Evolutionary conservation across 2,113 vertebrate genomes (phyloP).

Genomic region (Tragulus kanchil): DNA sequence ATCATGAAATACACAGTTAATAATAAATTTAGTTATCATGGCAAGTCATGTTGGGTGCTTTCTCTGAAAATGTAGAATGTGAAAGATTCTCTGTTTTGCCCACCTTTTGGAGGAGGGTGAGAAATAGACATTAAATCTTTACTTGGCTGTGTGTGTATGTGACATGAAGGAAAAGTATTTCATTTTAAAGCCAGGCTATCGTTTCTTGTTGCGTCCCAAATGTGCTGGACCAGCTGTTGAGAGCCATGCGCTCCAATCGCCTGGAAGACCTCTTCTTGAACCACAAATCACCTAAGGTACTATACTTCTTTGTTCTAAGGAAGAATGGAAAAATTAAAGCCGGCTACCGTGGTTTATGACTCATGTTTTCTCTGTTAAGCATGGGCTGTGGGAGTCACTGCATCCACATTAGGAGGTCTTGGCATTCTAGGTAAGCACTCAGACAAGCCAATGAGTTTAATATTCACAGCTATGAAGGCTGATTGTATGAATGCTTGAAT

Average conservation of each 20-base stretch:
- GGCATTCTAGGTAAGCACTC: conserved; percentile 78
- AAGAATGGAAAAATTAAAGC: conserved; percentile 65
- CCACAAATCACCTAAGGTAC: conserved; percentile 66
- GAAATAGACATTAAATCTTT: conserved; percentile 34
- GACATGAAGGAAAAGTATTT: neutral
- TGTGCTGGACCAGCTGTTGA: conserved; percentile 83
- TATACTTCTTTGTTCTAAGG: conserved; percentile 73
- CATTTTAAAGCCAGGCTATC: conserved; percentile 57
- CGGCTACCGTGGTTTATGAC: conserved; percentile 71
- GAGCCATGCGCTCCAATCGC: conserved; percentile 66
- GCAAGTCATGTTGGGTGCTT: conserved; percentile 92
- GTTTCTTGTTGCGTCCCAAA: conserved; percentile 73
- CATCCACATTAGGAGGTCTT: conserved; percentile 39
- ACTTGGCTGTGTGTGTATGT: neutral
- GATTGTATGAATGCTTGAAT: conserved; percentile 75
- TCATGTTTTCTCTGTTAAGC: conserved; percentile 73
- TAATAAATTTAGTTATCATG: conserved; percentile 97
- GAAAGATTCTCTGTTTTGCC: conserved; percentile 82
- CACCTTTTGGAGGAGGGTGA: neutral
- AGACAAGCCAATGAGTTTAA: conserved; percentile 76
- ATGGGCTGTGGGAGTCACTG: conserved; percentile 60
- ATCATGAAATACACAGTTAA: conserved; percentile 99
- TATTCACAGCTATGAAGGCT: conserved; percentile 69
- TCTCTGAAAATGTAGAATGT: conserved; percentile 89
- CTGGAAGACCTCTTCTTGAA: conserved; percentile 78